Percentiles rank a stretch among this genome's conserved stretches.
Evolutionary conservation across 1,140 invertebrate species (phyloP).

Genomic region (Elymnias hypermnestra): DNA sequence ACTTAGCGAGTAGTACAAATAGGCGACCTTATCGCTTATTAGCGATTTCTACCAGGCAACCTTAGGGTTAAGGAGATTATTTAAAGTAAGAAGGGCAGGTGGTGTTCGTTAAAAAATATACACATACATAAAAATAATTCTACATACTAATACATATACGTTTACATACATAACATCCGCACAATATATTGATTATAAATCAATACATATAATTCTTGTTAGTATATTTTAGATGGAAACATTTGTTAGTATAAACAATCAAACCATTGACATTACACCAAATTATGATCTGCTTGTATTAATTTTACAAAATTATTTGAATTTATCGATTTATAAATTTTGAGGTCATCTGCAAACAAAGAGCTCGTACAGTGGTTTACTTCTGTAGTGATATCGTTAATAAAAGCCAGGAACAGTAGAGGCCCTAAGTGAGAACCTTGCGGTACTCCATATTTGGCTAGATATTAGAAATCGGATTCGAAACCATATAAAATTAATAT

Average conservation of each 20-base stretch:
- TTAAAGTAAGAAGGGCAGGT: too few species aligned
- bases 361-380: conserved; percentile 10
- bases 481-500: too few species aligned
- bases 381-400: conserved; percentile 25
- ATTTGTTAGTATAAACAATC: conserved; percentile 8
- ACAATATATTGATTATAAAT: too few species aligned
- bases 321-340: conserved; percentile 12
- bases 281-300: not conserved
- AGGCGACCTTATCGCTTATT: too few species aligned
- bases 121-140: too few species aligned
- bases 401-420: conserved; percentile 32
- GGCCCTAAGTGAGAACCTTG: conserved; percentile 43
- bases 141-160: too few species aligned
- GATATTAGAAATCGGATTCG: conserved; percentile 10
- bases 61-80: too few species aligned
- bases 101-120: too few species aligned
- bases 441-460: conserved; percentile 32
- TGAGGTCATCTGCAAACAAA: conserved; percentile 18
- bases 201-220: too few species aligned
- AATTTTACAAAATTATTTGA: not conserved
- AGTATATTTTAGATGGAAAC: conserved; percentile 5
- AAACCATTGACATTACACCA: conserved; percentile 1
- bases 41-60: too few species aligned
- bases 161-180: too few species aligned
- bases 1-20: too few species aligned